Conservation (phyloP, 1,140 invertebrate genomes). For the Drosophila sucinea region DNA sequence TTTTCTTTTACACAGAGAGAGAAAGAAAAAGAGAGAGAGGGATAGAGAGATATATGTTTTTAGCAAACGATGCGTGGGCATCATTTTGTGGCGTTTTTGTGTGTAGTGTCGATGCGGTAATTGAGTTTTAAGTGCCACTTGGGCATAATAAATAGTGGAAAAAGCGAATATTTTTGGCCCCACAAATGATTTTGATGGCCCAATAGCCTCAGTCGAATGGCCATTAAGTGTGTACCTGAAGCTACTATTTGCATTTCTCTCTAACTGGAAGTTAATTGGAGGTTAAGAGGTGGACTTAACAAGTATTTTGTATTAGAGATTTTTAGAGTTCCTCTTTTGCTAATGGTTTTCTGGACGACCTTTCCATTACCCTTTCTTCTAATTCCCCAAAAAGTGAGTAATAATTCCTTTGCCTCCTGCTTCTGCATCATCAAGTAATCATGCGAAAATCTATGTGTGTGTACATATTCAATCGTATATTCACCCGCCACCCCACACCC, state of each 20-base stretch:
- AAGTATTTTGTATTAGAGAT: too few relatives aligned
- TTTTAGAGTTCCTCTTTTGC: too few relatives aligned
- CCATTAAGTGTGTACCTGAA: neutral
- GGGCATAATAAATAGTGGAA: constrained; percentile 41
- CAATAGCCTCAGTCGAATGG: neutral
- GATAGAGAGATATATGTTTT: constrained; percentile 41
- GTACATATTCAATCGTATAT: constrained; percentile 43
- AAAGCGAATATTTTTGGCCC: constrained; percentile 21
- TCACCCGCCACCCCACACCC: neutral
- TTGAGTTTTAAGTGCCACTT: constrained; percentile 58
- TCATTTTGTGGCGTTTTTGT: constrained; percentile 19
- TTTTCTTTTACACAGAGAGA: constrained; percentile 23
- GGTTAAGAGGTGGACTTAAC: too few relatives aligned
- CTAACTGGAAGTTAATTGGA: too few relatives aligned
- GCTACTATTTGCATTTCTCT: too few relatives aligned
- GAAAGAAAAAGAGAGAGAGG: too few relatives aligned
- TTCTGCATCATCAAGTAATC: constrained; percentile 54
- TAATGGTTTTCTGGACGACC: neutral
- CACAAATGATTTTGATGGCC: neutral
- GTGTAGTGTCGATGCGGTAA: constrained; percentile 44
- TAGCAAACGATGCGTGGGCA: constrained; percentile 44
- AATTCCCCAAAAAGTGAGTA: neutral
- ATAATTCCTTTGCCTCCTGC: neutral
- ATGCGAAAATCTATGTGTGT: constrained; percentile 63
- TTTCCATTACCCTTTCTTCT: neutral